phyloP scores from a whole-genome alignment of 2,888 invertebrate genomes.

The Rhopalosiphum nymphaeae region DNA sequence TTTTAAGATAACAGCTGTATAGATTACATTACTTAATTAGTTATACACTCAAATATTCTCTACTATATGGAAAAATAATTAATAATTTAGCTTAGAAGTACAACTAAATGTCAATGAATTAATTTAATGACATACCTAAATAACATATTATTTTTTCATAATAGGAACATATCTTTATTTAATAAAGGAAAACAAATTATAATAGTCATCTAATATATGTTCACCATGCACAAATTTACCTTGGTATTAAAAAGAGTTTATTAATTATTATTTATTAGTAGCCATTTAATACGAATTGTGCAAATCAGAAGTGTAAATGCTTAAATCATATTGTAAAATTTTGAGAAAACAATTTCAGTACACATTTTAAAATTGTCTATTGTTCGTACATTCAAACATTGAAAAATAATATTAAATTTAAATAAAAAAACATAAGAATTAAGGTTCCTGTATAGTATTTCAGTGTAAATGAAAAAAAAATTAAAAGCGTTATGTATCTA shows the following conservation, averaged over 20 bases:
- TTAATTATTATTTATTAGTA: not conserved
- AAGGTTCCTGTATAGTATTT: not conserved
- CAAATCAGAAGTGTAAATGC: not conserved
- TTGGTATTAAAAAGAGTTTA: not conserved
- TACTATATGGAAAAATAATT: not conserved
- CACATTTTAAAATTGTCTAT: not conserved
- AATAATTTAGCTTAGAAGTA: not conserved
- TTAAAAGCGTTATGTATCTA: too few relatives aligned
- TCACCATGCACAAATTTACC: not conserved
- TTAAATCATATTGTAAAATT: not conserved
- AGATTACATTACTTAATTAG: slow-evolving; percentile 1
- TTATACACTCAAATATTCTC: not conserved
- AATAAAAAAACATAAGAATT: not conserved
- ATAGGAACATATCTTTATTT: not conserved
- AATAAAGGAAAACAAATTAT: not conserved
- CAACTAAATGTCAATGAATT: not conserved
- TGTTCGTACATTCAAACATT: not conserved
- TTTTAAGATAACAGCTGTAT: not conserved
- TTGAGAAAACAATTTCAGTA: not conserved
- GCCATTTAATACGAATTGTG: not conserved
- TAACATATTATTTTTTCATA: not conserved
- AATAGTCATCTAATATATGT: not conserved
- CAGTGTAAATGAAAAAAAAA: not conserved
- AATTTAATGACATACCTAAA: not conserved
- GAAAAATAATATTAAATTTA: not conserved